Percentiles rank a stretch among this genome's conserved stretches.
Evolutionary conservation across 2,113 vertebrate species (phyloP).

Genomic region (Entomyzon cyanotis): DNA sequence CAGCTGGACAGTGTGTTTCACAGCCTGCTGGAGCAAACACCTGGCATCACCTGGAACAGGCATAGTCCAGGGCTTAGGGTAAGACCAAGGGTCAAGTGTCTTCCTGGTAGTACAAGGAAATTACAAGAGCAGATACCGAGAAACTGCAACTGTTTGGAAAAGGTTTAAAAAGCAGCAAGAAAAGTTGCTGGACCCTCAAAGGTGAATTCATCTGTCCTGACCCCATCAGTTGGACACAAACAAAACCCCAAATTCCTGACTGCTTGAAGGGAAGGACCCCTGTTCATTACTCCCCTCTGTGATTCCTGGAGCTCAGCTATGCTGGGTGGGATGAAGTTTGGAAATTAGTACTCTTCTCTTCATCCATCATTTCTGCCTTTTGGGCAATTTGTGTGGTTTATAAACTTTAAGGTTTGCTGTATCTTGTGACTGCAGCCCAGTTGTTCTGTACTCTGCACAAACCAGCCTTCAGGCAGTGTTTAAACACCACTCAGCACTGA

Average conservation of each 20-base stretch:
- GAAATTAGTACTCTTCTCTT: not conserved
- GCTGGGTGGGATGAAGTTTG: not conserved
- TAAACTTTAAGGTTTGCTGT: not conserved
- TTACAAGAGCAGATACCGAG: not conserved
- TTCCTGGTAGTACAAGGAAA: not conserved
- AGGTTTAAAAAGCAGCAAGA: not conserved
- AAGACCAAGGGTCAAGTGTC: not conserved
- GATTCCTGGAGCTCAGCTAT: not conserved
- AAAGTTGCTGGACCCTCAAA: not conserved
- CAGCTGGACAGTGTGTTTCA: not conserved
- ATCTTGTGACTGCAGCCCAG: not conserved
- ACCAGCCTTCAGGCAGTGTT: not conserved
- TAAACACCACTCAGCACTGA: not conserved
- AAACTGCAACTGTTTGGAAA: not conserved
- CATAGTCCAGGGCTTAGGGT: not conserved
- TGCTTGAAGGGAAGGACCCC: not conserved
- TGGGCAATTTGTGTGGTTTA: not conserved
- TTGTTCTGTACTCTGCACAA: not conserved
- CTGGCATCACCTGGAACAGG: not conserved
- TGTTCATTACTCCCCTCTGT: not conserved
- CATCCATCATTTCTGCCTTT: not conserved
- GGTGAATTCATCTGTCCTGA: not conserved
- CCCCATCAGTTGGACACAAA: not conserved
- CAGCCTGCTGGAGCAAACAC: not conserved
- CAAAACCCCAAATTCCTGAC: not conserved